Base-by-base conservation (phyloP, 1,140 invertebrate genomes). In the Drosophila azteca region DNA sequence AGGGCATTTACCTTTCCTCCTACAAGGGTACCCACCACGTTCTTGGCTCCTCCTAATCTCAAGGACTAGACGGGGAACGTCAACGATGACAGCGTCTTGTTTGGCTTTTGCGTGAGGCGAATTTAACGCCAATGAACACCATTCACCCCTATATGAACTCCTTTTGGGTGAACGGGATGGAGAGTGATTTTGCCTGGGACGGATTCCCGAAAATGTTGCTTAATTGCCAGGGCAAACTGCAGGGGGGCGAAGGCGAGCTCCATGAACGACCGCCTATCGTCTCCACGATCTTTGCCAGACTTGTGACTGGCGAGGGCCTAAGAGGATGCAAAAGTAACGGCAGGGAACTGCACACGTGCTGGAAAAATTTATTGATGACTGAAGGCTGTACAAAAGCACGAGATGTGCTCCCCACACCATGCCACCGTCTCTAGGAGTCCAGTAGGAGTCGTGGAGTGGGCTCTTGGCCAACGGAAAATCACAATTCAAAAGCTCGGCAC, bases 361-460 rank as follows among this genome's bases (percentile, higher is more conserved):
- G 72, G 79, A 84, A 83, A 83, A 83, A 83, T 83, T 83, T 81
- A 78, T 78, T 75, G 75, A 78, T 75, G 75, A 78, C 75, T 78
- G 75, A 78, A 78, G 75, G 75, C 75, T 75, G 66, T 65, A 77
- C 65, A 75, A 70, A 75, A 77, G 60, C 55, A 54, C 54, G 31
- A 77, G 46, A 51, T 75, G 60, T 60, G 60, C 75, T 29, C 59
- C 11, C 11, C 11, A 13, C 35, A 11, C 35, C 11, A 13, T 55
- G 52, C 52, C 52, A 62, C 52, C 11, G 11, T 4, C 35, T 5
- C 35, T 31, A n/a, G n/a, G n/a, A n/a, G n/a, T 31, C 31, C 31
- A 31, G 9, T 11, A 5, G 35, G 35, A 26, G 24, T 26, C 24
- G 24, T 26, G 24, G 17, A 1, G 17, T 20, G 17, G 24, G 29